These are phyloP conservation scores for Leucania comma DNA, from an alignment of 2,888 invertebrate species.

Conservation along the genomic window DNA sequence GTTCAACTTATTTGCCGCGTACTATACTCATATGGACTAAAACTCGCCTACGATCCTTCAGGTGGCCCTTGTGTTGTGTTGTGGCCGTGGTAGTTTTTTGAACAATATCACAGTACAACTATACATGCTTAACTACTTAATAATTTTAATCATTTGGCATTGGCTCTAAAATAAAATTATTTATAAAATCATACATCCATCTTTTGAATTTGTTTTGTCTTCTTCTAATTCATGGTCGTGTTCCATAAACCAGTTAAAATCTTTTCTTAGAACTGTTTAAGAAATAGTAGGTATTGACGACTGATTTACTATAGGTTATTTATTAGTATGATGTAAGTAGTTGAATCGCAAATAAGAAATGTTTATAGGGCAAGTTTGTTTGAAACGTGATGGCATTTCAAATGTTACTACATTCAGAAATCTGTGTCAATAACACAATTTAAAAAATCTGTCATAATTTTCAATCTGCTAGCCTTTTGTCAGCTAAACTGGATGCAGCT, in stretches of 20 bases:
- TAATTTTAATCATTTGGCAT: neutral
- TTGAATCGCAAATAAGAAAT: slow-evolving; percentile 5
- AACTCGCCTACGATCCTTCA: too few species aligned
- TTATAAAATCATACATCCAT: slow-evolving; percentile 11
- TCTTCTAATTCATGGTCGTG: slow-evolving; percentile 35
- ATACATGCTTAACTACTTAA: neutral
- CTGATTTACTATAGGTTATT: slow-evolving; percentile 48
- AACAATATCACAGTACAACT: neutral
- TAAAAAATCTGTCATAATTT: neutral
- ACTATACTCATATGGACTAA: too few species aligned
- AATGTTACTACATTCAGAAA: slow-evolving; percentile 17
- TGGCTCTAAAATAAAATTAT: slow-evolving; percentile 11
- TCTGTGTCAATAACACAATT: slow-evolving; percentile 21
- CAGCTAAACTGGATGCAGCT: too few species aligned
- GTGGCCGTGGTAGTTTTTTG: too few species aligned
- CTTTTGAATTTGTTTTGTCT: slow-evolving; percentile 36
- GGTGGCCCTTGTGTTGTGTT: too few species aligned
- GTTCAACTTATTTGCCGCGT: too few species aligned
- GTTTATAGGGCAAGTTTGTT: slow-evolving; percentile 25
- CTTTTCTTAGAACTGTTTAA: slow-evolving; percentile 40
- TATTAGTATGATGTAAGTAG: slow-evolving; percentile 36
- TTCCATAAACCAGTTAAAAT: slow-evolving; percentile 27
- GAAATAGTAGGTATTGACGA: slow-evolving; percentile 14
- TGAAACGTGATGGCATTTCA: slow-evolving; percentile 1
- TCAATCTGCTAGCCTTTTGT: too few species aligned